phyloP scores from a whole-genome alignment of 2,113 vertebrate species.

The Cygnus atratus region DNA sequence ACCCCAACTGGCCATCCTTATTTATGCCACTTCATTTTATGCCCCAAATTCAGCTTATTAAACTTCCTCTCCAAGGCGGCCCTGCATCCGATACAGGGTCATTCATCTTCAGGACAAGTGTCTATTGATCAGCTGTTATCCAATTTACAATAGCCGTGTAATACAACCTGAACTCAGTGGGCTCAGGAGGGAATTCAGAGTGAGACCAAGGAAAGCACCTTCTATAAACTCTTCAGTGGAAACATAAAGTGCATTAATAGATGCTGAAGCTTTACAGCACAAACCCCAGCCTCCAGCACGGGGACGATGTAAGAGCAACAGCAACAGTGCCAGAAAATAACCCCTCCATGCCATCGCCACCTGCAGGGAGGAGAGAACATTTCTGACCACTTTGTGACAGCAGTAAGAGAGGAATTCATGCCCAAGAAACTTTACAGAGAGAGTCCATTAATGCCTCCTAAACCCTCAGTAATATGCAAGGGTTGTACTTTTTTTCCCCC shows the following conservation, averaged over 20 bases:
- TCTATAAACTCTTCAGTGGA: neutral
- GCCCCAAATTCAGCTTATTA: neutral
- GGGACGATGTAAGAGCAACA: neutral
- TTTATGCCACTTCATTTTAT: neutral
- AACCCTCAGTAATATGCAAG: neutral
- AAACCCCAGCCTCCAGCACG: neutral
- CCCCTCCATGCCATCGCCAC: neutral
- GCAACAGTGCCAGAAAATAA: neutral
- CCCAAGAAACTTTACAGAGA: neutral
- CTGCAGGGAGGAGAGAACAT: neutral
- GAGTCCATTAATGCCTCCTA: neutral
- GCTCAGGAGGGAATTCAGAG: neutral
- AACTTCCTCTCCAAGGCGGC: neutral
- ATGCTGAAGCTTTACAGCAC: neutral
- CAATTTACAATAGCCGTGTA: neutral
- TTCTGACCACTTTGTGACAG: neutral
- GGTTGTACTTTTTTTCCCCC: neutral
- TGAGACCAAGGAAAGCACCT: neutral
- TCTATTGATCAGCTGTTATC: slow-evolving; percentile 46
- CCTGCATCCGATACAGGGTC: neutral
- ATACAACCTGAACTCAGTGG: neutral
- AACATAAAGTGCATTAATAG: neutral
- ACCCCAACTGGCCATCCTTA: neutral
- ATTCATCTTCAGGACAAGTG: slow-evolving; percentile 34
- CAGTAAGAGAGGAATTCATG: neutral